Conservation (phyloP, 2,888 invertebrate species). For the Seladonia tumulorum region DNA sequence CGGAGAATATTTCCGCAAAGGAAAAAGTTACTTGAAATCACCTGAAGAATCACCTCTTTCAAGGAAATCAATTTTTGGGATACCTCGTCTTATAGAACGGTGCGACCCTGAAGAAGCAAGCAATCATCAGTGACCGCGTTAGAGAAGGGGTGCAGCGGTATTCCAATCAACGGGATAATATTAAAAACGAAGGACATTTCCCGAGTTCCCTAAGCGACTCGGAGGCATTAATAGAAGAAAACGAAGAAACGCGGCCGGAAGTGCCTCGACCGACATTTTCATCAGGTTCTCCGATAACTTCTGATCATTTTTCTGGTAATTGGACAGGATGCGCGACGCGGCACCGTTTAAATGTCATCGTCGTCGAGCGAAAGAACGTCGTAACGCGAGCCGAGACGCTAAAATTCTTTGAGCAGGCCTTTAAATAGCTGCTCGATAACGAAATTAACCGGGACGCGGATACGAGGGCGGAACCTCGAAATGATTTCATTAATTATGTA, state of each 20-base stretch:
- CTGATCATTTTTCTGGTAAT: conserved; percentile 12
- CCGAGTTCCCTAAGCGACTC: not conserved
- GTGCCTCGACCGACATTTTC: not conserved
- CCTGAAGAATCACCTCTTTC: too few relatives aligned
- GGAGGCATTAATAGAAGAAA: not conserved
- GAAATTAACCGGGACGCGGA: conserved; percentile 19
- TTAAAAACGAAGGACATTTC: conserved; percentile 5
- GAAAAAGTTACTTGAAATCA: too few relatives aligned
- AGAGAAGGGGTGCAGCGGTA: not conserved
- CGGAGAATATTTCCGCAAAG: too few relatives aligned
- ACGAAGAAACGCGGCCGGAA: not conserved
- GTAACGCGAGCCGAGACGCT: not conserved
- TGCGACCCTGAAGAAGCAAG: not conserved
- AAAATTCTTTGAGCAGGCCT: not conserved
- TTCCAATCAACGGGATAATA: not conserved
- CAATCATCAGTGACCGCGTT: not conserved
- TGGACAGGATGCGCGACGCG: not conserved
- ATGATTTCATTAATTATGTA: conserved; percentile 7
- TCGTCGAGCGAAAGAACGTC: not conserved
- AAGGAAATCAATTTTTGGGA: too few relatives aligned
- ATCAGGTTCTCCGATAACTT: conserved; percentile 1
- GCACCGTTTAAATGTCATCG: not conserved
- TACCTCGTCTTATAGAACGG: not conserved
- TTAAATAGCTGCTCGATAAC: conserved; percentile 9
- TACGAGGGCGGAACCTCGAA: not conserved